Evolutionary conservation across 1,140 invertebrate genomes (phyloP).

Genomic region (Vollenhovia emeryi): DNA sequence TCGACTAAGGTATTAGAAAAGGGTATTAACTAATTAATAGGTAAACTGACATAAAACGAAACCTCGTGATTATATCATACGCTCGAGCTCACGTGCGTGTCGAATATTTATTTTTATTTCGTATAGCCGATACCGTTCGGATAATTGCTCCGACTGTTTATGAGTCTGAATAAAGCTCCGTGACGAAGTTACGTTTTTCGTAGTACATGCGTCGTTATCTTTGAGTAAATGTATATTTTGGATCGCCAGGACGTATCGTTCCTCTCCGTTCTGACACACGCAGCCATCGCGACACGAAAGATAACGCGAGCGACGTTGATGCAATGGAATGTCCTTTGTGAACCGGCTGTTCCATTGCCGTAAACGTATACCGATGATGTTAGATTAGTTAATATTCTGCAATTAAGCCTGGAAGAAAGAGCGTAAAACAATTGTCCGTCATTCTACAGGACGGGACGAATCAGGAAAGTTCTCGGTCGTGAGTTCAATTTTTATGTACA

Average conservation of each 20-base stretch:
- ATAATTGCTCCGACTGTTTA: not conserved
- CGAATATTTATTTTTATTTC: not conserved
- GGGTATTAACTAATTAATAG: not conserved
- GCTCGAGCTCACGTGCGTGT: not conserved
- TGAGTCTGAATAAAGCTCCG: not conserved
- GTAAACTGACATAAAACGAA: not conserved
- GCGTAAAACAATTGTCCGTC: not conserved
- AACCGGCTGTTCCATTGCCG: constrained; percentile 68
- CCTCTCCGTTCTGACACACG: not conserved
- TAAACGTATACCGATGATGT: constrained; percentile 59
- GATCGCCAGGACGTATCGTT: not conserved
- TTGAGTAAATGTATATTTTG: not conserved
- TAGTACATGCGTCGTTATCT: not conserved
- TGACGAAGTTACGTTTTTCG: not conserved
- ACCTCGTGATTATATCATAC: not conserved
- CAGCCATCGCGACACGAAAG: constrained; percentile 50
- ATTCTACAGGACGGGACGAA: not conserved
- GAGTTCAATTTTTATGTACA: no score
- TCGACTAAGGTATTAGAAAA: not conserved
- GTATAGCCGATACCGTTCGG: not conserved
- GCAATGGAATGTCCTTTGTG: constrained; percentile 80
- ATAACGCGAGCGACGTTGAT: constrained; percentile 67
- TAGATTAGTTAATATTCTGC: constrained; percentile 65
- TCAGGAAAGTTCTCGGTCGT: not conserved
- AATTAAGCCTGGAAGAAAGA: not conserved